A percentile compares a stretch with the other conserved stretches of the same genome.
phyloP scores from a whole-genome alignment of 2,888 invertebrate species.

The Troides oblongomaculatus region DNA sequence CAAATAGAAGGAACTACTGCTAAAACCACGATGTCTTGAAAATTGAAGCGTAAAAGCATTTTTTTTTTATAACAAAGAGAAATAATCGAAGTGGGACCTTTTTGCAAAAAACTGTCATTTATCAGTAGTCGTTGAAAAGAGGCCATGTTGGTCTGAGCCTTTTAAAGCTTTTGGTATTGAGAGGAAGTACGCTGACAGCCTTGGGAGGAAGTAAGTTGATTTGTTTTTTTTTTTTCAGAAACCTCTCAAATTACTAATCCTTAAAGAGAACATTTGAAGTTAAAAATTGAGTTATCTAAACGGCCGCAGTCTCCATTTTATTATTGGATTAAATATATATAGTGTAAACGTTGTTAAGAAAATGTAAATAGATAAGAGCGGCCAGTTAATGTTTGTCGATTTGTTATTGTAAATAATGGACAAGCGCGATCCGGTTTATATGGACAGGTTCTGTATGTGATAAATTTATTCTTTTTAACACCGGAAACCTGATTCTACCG shows the following conservation, averaged over 20 bases:
- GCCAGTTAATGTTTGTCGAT: conserved; percentile 8
- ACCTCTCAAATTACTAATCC: neutral
- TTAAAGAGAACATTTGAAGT: neutral
- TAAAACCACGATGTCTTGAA: no score
- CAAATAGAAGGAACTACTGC: no score
- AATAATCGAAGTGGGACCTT: no score
- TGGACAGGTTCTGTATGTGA: conserved; percentile 8
- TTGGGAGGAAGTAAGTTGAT: neutral
- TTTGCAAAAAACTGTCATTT: no score
- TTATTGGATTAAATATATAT: conserved; percentile 14
- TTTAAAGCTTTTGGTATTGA: no score
- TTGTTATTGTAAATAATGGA: conserved; percentile 9
- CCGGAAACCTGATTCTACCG: no score
- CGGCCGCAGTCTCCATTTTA: neutral
- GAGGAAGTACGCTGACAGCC: neutral
- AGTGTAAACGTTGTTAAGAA: conserved; percentile 24
- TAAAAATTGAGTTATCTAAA: neutral
- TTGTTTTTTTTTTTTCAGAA: neutral
- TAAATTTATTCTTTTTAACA: no score
- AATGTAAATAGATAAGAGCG: conserved; percentile 20
- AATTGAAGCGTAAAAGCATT: no score
- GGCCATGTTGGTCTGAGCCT: no score
- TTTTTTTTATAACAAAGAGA: no score
- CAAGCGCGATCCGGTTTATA: neutral
- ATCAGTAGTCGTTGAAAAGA: no score